Conservation (phyloP, 1,140 invertebrate species). For the Drosophila quadrilineata region DNA sequence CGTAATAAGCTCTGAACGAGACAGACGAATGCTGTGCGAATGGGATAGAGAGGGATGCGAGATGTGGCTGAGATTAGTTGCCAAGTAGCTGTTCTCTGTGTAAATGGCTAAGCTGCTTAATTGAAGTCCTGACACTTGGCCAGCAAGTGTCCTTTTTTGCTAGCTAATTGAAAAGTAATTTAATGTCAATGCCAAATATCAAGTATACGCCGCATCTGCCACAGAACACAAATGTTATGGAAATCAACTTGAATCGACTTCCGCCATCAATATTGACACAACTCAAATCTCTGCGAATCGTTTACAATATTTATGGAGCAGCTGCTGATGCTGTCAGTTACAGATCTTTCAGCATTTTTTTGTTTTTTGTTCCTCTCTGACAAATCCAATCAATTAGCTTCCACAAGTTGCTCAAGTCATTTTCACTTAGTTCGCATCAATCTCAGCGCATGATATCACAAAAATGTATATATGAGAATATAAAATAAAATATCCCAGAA, state of each 20-base stretch:
- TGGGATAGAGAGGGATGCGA: too few relatives aligned
- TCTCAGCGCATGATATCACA: conserved; percentile 1
- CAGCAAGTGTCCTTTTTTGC: background rate
- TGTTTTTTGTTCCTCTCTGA: too few relatives aligned
- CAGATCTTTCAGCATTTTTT: too few relatives aligned
- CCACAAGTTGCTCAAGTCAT: conserved; percentile 11
- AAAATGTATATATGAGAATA: too few relatives aligned
- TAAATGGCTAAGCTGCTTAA: conserved; percentile 8
- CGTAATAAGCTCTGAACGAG: conserved; percentile 34
- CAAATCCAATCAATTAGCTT: conserved; percentile 36
- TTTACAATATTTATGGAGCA: background rate
- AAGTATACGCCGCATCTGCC: conserved; percentile 15
- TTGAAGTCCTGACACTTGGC: conserved; percentile 10
- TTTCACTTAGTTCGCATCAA: conserved; percentile 34
- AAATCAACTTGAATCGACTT: too few relatives aligned
- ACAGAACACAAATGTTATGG: background rate
- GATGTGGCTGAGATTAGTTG: background rate
- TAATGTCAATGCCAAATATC: conserved; percentile 4
- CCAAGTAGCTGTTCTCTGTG: background rate
- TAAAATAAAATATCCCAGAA: conserved; percentile 1
- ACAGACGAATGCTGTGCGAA: too few relatives aligned
- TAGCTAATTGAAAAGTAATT: conserved; percentile 15
- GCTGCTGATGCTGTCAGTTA: too few relatives aligned
- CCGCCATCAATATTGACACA: too few relatives aligned
- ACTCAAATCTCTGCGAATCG: background rate